These are phyloP conservation scores for Falco novaeseelandiae DNA, from an alignment of 2,797 vertebrate species.

Conservation along the genomic window DNA sequence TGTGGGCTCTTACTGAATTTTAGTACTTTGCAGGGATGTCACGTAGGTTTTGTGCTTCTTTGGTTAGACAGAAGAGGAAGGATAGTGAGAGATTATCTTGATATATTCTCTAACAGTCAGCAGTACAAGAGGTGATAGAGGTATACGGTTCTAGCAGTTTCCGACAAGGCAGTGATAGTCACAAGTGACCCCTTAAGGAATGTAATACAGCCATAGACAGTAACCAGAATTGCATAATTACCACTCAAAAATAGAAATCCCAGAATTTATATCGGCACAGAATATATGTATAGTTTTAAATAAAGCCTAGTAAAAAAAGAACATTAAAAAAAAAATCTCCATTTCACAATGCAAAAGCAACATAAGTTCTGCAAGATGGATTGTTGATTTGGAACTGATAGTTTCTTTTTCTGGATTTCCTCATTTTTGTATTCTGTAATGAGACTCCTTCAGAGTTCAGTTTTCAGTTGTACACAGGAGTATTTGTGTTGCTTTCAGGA, in stretches of 20 bases:
- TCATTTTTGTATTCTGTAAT: background rate
- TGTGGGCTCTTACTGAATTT: background rate
- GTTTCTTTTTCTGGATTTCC: background rate
- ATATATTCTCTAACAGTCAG: background rate
- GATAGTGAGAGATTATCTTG: background rate
- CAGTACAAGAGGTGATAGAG: background rate
- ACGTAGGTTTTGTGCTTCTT: background rate
- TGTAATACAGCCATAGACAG: background rate
- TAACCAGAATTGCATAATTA: background rate
- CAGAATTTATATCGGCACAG: background rate
- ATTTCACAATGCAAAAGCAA: background rate
- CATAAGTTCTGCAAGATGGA: background rate
- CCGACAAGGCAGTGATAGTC: background rate
- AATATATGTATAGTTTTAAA: background rate
- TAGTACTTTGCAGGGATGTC: background rate
- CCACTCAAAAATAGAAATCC: background rate
- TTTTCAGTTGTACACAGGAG: background rate
- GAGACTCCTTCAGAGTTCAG: background rate
- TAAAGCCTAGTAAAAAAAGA: background rate
- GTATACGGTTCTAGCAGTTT: background rate
- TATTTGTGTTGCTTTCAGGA: background rate
- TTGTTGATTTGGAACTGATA: background rate
- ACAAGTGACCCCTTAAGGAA: background rate
- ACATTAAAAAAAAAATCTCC: background rate
- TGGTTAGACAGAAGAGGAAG: background rate